A percentile compares a stretch with the other conserved stretches of the same genome.
Evolutionary conservation across 2,888 invertebrate species (phyloP).

Genomic region (Aphodius sticticus): DNA sequence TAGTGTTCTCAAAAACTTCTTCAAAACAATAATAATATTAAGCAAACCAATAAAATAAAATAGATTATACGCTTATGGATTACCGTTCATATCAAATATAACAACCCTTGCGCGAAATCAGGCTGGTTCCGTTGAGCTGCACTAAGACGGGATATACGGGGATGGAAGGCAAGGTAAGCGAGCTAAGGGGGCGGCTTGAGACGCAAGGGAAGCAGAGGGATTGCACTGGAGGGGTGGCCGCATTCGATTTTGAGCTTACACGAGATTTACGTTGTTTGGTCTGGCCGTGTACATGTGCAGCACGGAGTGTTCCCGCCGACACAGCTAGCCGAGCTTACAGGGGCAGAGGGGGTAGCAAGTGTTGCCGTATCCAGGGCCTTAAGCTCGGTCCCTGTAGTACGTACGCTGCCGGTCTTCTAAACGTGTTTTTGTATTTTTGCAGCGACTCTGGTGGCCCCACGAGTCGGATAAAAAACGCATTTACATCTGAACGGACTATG

Average conservation of each 20-base stretch:
- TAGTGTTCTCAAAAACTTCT: too few relatives aligned
- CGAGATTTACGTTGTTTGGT: slow-evolving; percentile 55
- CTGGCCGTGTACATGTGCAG: slow-evolving; percentile 38
- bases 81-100: slow-evolving; percentile 39
- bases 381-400: neutral
- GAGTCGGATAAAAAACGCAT: neutral
- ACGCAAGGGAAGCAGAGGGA: neutral
- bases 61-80: neutral
- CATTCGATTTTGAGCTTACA: slow-evolving; percentile 54
- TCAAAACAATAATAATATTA: too few relatives aligned
- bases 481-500: neutral
- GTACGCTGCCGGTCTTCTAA: neutral
- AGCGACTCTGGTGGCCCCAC: neutral
- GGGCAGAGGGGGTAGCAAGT: neutral
- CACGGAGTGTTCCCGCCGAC: neutral
- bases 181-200: neutral
- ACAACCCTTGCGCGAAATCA: slow-evolving; percentile 35
- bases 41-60: too few relatives aligned
- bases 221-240: slow-evolving; percentile 36
- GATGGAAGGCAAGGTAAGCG: neutral
- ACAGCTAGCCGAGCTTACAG: neutral
- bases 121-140: slow-evolving; percentile 22
- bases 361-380: neutral
- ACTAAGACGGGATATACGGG: neutral
- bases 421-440: neutral